phyloP scores from a whole-genome alignment of 2,113 vertebrate genomes.

The Erinaceus europaeus region DNA sequence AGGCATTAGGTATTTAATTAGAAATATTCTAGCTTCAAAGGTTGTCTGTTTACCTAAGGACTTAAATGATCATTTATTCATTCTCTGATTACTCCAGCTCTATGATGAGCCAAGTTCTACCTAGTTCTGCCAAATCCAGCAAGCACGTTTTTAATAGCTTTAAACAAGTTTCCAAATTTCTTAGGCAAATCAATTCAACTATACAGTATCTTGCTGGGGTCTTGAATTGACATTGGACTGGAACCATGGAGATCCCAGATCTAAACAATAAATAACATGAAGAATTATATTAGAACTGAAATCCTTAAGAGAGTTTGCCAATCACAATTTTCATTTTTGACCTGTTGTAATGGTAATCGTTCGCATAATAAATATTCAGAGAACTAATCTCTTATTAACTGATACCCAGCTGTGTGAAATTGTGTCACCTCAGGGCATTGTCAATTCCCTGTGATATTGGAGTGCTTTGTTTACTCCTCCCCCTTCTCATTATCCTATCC shows the following conservation, averaged over 20 bases:
- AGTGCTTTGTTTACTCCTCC: no score
- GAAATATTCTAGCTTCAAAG: slow-evolving; percentile 60
- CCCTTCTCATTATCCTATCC: no score
- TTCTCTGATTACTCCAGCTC: slow-evolving; percentile 61
- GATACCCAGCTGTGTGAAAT: slow-evolving; percentile 5
- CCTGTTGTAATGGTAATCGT: slow-evolving; percentile 34
- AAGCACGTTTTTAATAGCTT: slow-evolving; percentile 57
- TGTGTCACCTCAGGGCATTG: no score
- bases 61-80: slow-evolving; percentile 63
- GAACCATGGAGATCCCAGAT: neutral
- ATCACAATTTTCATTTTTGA: slow-evolving; percentile 47
- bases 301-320: slow-evolving; percentile 22
- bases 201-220: slow-evolving; percentile 31
- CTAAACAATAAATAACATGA: slow-evolving; percentile 41
- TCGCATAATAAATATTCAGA: slow-evolving; percentile 41
- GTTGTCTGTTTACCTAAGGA: slow-evolving; percentile 60
- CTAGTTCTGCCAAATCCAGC: slow-evolving; percentile 53
- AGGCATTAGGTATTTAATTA: slow-evolving; percentile 59
- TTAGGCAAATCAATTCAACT: slow-evolving; percentile 53
- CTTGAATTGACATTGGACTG: slow-evolving; percentile 43
- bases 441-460: no score
- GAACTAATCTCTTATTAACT: slow-evolving; percentile 10
- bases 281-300: slow-evolving; percentile 13
- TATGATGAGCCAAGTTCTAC: slow-evolving; percentile 56
- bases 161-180: slow-evolving; percentile 61